Evolutionary conservation across 1,140 invertebrate species (phyloP).

Genomic region (Lordiphosa collinella): DNA sequence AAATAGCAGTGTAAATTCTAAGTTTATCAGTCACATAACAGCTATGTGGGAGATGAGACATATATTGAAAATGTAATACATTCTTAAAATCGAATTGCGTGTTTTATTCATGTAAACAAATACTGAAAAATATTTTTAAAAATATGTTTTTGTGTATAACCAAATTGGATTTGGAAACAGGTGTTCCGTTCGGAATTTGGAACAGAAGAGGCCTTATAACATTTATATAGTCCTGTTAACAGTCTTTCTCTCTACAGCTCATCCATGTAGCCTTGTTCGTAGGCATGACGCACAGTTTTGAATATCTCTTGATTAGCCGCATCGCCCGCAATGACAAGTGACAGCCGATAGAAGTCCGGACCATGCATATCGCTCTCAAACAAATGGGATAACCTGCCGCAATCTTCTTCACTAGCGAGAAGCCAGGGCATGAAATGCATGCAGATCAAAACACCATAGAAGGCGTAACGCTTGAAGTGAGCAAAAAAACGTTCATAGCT

Average conservation of each 20-base stretch:
- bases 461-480: slow-evolving; percentile 66
- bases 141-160: too few species aligned
- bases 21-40: too few species aligned
- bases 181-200: too few species aligned
- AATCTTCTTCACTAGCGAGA: slow-evolving; percentile 48
- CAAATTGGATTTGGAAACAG: too few species aligned
- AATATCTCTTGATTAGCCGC: slow-evolving; percentile 56
- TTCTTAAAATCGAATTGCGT: too few species aligned
- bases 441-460: slow-evolving; percentile 67
- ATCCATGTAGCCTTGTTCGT: slow-evolving; percentile 71
- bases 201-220: too few species aligned
- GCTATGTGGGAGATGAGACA: too few species aligned
- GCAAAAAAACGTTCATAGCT: slow-evolving; percentile 57
- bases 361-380: slow-evolving; percentile 67
- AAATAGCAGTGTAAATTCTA: too few species aligned
- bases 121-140: too few species aligned
- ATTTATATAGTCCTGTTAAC: too few species aligned
- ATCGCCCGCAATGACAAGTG: slow-evolving; percentile 59
- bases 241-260: not conserved
- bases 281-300: slow-evolving; percentile 46
- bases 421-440: slow-evolving; percentile 76
- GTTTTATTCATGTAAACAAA: too few species aligned
- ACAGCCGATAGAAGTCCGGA: slow-evolving; percentile 48
- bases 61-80: too few species aligned
- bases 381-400: slow-evolving; percentile 46